Evolutionary conservation across 2,888 invertebrate species (phyloP).

Genomic region (Unio delphinus): DNA sequence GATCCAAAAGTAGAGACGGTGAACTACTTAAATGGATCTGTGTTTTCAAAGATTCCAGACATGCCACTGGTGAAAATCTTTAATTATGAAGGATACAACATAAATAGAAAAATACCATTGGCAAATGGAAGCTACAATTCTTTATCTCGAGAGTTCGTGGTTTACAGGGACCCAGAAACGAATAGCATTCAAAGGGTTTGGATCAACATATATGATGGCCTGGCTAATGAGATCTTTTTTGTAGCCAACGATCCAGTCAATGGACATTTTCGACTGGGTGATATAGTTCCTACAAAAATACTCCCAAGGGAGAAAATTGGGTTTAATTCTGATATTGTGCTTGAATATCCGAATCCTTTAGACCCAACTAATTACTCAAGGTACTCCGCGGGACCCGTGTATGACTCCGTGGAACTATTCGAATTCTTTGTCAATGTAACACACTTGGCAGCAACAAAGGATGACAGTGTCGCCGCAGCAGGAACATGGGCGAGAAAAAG

Average conservation of each 20-base stretch:
- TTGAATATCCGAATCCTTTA: slow-evolving; percentile 39
- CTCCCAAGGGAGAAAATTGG: slow-evolving; percentile 8
- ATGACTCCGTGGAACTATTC: slow-evolving; percentile 35
- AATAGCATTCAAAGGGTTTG: slow-evolving; percentile 30
- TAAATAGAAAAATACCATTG: slow-evolving; percentile 28
- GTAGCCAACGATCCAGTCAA: slow-evolving; percentile 45
- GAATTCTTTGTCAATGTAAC: slow-evolving; percentile 29
- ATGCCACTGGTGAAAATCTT: slow-evolving; percentile 27
- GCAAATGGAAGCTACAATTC: slow-evolving; percentile 32
- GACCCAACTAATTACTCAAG: slow-evolving; percentile 27
- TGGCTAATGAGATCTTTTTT: slow-evolving; percentile 39
- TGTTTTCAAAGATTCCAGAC: slow-evolving; percentile 26
- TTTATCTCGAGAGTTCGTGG: slow-evolving; percentile 36
- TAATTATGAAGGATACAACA: slow-evolving; percentile 44
- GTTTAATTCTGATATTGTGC: slow-evolving; percentile 30
- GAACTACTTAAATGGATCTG: slow-evolving; percentile 37
- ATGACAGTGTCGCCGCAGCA: slow-evolving; percentile 16
- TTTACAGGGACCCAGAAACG: slow-evolving; percentile 37
- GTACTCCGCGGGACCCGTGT: slow-evolving; percentile 36
- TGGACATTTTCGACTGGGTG: slow-evolving; percentile 11
- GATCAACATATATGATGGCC: slow-evolving; percentile 26
- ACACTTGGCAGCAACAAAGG: slow-evolving; percentile 8
- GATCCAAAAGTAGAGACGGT: slow-evolving; percentile 14
- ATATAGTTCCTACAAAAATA: slow-evolving; percentile 9
- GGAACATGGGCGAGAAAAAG: slow-evolving; percentile 38